A percentile compares a stretch with the other conserved stretches of the same genome.
Conservation (phyloP, 2,888 invertebrate genomes). For the Melanchra persicariae region DNA sequence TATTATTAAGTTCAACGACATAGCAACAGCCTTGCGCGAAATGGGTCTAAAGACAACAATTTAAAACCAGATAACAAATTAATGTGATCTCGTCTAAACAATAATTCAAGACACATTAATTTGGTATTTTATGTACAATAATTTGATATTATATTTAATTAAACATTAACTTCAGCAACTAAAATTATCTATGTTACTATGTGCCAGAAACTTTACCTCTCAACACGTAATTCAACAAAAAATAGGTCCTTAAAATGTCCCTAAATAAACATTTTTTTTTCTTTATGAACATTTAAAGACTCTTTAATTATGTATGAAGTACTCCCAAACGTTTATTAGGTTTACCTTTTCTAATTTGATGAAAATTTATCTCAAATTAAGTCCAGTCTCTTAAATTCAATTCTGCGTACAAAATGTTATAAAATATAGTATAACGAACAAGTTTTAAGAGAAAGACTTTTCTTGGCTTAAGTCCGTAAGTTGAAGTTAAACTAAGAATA, state of each 20-base stretch:
- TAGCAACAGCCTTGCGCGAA: too few species aligned
- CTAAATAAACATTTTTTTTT: conserved; percentile 9
- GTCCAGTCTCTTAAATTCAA: conserved; percentile 24
- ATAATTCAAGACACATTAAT: too few species aligned
- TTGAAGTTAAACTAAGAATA: conserved; percentile 61
- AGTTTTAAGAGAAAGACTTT: conserved; percentile 37
- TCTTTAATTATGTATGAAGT: conserved; percentile 43
- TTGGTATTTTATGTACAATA: too few species aligned
- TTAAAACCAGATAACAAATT: too few species aligned
- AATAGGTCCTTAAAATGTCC: not conserved
- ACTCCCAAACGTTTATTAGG: conserved; percentile 30
- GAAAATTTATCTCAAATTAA: conserved; percentile 36
- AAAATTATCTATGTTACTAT: too few species aligned
- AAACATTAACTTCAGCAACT: too few species aligned
- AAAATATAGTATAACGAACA: conserved; percentile 40
- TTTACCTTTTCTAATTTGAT: conserved; percentile 44
- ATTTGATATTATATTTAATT: too few species aligned
- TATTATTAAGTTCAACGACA: too few species aligned
- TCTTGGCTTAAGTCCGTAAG: conserved; percentile 47
- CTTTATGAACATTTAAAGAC: conserved; percentile 24
- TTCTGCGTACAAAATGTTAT: conserved; percentile 26
- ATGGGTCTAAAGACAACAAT: too few species aligned
- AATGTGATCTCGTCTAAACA: too few species aligned
- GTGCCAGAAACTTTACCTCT: not conserved
- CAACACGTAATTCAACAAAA: not conserved